phyloP scores from a whole-genome alignment of 2,113 vertebrate genomes.

The Oophaga pumilio region DNA sequence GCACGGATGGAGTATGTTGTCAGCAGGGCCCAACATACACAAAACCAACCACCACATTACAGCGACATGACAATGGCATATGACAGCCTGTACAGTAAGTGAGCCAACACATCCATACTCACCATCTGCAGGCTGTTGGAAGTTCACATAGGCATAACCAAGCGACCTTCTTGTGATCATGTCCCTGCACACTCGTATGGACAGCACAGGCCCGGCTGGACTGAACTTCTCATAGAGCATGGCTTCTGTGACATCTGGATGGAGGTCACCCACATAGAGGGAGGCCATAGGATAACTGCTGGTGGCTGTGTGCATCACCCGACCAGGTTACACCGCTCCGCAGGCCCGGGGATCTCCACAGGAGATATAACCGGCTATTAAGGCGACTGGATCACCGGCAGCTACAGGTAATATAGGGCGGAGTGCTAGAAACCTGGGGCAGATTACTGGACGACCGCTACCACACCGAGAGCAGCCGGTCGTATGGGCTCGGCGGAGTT shows the following conservation, averaged over 20 bases:
- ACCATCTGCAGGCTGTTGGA: slow-evolving; percentile 97
- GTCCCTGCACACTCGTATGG: slow-evolving; percentile 96
- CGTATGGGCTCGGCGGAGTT: too few relatives aligned
- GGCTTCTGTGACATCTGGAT: slow-evolving; percentile 97
- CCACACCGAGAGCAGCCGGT: too few relatives aligned
- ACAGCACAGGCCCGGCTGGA: slow-evolving; percentile 96
- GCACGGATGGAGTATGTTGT: too few relatives aligned
- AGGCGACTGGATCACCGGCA: background rate
- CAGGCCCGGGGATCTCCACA: background rate
- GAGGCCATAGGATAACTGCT: slow-evolving; percentile 98
- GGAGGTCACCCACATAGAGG: slow-evolving; percentile 97
- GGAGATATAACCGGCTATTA: slow-evolving; percentile 7
- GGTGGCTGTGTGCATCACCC: slow-evolving; percentile 65
- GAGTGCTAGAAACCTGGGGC: too few relatives aligned
- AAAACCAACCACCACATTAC: too few relatives aligned
- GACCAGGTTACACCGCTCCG: background rate
- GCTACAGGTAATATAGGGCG: background rate
- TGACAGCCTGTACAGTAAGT: background rate
- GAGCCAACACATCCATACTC: slow-evolving; percentile 63
- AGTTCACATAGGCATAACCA: slow-evolving; percentile 98
- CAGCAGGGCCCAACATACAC: too few relatives aligned
- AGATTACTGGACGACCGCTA: too few relatives aligned
- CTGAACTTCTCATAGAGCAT: slow-evolving; percentile 99
- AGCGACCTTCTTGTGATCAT: slow-evolving; percentile 98
- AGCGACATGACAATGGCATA: too few relatives aligned